Base-by-base conservation (phyloP, 2,797 vertebrate species). In the Podarcis lilfordi region DNA sequence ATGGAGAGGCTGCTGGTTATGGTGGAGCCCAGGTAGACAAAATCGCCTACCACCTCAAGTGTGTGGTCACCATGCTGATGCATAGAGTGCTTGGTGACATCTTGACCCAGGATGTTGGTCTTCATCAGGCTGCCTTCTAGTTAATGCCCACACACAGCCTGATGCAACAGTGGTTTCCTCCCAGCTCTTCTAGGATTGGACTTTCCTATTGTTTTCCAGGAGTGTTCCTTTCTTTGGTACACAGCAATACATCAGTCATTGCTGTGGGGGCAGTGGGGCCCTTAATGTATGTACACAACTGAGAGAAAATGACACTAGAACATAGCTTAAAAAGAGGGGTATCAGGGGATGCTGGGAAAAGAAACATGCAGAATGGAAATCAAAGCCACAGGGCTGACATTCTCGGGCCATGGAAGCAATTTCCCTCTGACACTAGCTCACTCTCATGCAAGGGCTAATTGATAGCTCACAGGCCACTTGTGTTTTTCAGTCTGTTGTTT, bases 401-500 rank as follows among this genome's bases (percentile, higher is more conserved):
- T 75, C 93, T 29, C 82, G 25, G 45, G 61, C 85, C 80, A 90
- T 79, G 71, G 43, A 83, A 88, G 89, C 88, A 78, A 91, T 94
- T 94, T 94, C 85, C 89, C 72, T 91, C 89, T 93, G 92, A 94
- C 90, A 91, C 81, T 92, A 92, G 89, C 91, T 92, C 91, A 64
- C 88, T 89, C 68, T 91, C 87, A 92, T 93, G 86, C 81, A 71
- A 89, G 89, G 89, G 80, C 88, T 96, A 95, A 95, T 93, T 96
- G 94, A 90, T 95, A 93, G 93, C 92, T 96, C 15, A 29, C 87
- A 93, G 94, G 89, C 83, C 84, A 74, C 88, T 96, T 86, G 89
- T 92, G 86, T 93, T 96, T 97, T 96, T 88, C 93, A 95, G 93
- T 93, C 94, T 95, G 93, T 91, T 96, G 87, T 84, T 95, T 96